Evolutionary conservation across 2,797 vertebrate genomes (phyloP).

Genomic region (Coregonus ussuriensis): DNA sequence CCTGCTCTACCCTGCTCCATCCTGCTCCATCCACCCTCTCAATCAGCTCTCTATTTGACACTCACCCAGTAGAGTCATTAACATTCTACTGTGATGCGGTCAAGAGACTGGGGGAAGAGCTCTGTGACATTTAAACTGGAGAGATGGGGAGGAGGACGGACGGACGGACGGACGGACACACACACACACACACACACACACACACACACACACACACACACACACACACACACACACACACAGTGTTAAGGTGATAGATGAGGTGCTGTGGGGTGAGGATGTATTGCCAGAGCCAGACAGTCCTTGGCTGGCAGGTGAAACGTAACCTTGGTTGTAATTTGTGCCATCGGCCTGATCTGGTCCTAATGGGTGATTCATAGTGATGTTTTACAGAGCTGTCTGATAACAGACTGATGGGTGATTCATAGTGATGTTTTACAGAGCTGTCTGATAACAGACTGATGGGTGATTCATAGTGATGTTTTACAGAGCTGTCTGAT

Average conservation of each 20-base stretch:
- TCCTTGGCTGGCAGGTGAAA: background rate
- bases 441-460: too few species aligned
- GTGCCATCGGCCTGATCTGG: background rate
- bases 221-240: background rate
- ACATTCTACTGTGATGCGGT: constrained; percentile 1
- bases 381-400: too few species aligned
- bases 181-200: background rate
- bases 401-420: too few species aligned
- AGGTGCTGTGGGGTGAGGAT: background rate
- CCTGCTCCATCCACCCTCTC: background rate
- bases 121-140: background rate
- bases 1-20: background rate
- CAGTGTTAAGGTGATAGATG: background rate
- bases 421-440: too few species aligned
- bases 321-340: background rate
- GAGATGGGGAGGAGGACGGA: background rate
- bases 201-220: background rate
- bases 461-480: too few species aligned
- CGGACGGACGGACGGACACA: background rate
- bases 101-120: background rate
- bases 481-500: too few species aligned
- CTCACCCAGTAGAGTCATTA: background rate
- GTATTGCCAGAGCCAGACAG: background rate
- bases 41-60: constrained; percentile 4
- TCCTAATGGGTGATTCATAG: background rate